Evolutionary conservation across 2,888 invertebrate genomes (phyloP), one percentile per base, ranked within the genome.

Genomic region (Rhabditoides inermis): DNA sequence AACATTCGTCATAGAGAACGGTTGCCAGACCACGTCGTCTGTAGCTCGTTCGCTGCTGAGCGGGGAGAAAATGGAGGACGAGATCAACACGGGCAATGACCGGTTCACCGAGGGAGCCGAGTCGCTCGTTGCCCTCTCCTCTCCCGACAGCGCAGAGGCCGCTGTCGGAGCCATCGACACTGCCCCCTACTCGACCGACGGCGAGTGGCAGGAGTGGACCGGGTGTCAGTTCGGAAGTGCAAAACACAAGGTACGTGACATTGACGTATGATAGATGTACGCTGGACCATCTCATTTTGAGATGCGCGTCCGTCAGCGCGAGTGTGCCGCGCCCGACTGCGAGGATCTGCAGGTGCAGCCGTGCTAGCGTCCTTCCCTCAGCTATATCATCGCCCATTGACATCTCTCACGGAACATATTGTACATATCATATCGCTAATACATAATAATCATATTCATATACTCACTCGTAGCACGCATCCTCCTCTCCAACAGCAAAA

Each of bases 1-100:
- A 28, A 67, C 67, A 1, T 49, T 67, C 54, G 67, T 67, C 0
- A 58, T 67, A 25, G 67, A 63, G 39, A 67, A 67, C 39, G 64
- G 64, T 2, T 67, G 67, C 36, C 58, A 60, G 25, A 26, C 53
- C 7, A 49, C 57, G 20, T n/a, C 26, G 22, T 44, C 2, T 15
- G 22, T 1, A 12, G 25, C 41, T 40, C n/a, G 0, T 15, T 32
- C 2, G 20, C 18, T 12, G 5, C 40, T 3, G 6, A 15, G n/a
- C 25, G 20, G 1, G 25, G 12, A 23, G 35, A 46, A 35, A 32
- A 46, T 22, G 46, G 26, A 25, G 25, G 3, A 6, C 1, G 10
- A 23, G 18, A 23, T n/a, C 12, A 4, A 40, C 23, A 40, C 2
- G 12, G 10, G 12, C 12, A 40, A 40, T 4, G 10, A 40, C 6